A percentile compares a stretch with the other conserved stretches of the same genome.
phyloP scores from a whole-genome alignment of 2,888 invertebrate species.

The Rhamphomyia laevipes region DNA sequence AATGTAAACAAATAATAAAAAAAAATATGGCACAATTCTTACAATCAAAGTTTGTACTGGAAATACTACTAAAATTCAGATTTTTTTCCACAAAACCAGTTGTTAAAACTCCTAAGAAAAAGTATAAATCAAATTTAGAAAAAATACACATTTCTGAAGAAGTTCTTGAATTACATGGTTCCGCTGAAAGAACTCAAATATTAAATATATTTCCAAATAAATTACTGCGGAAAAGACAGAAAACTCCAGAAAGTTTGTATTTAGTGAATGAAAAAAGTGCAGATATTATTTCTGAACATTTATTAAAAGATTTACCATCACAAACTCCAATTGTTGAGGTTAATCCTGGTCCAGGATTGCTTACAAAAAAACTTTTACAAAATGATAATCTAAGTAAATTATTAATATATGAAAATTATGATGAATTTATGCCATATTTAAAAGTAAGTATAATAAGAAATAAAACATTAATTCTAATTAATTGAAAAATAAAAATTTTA shows the following conservation, averaged over 20 bases:
- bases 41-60: no score
- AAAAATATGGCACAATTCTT: no score
- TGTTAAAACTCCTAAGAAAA: background rate
- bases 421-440: conserved; percentile 40
- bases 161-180: background rate
- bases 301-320: conserved; percentile 22
- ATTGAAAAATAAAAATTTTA: conserved; percentile 5
- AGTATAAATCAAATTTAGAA: background rate
- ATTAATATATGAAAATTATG: conserved; percentile 47
- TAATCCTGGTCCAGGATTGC: conserved; percentile 55
- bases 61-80: no score
- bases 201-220: conserved; percentile 24
- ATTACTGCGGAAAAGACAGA: conserved; percentile 26
- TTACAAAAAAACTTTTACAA: conserved; percentile 47
- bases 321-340: conserved; percentile 43
- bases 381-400: conserved; percentile 39
- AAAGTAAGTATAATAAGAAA: conserved; percentile 27
- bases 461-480: background rate
- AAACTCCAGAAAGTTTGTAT: conserved; percentile 25
- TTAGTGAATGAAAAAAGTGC: conserved; percentile 24
- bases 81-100: no score
- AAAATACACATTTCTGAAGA: background rate
- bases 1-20: no score
- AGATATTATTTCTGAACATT: conserved; percentile 20
- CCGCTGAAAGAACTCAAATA: conserved; percentile 3